A percentile compares a stretch with the other conserved stretches of the same genome.
Conservation (phyloP, 2,113 vertebrate species). For the Theristicus caerulescens region DNA sequence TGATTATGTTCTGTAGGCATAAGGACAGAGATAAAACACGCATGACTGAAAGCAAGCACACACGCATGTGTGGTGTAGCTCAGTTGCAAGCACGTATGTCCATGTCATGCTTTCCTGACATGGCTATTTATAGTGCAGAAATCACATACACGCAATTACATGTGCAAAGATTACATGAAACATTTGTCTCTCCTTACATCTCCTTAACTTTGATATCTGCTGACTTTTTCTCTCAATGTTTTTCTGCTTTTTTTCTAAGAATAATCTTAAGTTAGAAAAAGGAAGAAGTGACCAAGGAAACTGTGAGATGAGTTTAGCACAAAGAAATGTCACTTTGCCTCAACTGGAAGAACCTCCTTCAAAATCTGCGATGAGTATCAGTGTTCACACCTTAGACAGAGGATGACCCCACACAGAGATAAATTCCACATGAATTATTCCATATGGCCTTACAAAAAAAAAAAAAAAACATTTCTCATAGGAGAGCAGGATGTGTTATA, state of each 20-base stretch:
- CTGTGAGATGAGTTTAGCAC: not conserved
- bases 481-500: not conserved
- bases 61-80: not conserved
- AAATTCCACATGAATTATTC: not conserved
- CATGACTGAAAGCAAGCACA: no score
- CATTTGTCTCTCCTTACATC: not conserved
- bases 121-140: not conserved
- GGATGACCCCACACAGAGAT: not conserved
- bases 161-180: not conserved
- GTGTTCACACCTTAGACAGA: not conserved
- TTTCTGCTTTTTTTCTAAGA: not conserved
- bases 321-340: not conserved
- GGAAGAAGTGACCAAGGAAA: not conserved
- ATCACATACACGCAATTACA: not conserved
- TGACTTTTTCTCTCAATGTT: not conserved
- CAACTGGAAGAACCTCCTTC: not conserved
- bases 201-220: not conserved
- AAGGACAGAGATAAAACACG: not conserved
- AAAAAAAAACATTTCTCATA: not conserved
- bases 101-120: not conserved
- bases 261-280: not conserved
- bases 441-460: not conserved
- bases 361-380: not conserved
- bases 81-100: not conserved
- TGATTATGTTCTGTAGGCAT: not conserved